Evolutionary conservation across 2,888 invertebrate species (phyloP).

Genomic region (Apodemia duryi): DNA sequence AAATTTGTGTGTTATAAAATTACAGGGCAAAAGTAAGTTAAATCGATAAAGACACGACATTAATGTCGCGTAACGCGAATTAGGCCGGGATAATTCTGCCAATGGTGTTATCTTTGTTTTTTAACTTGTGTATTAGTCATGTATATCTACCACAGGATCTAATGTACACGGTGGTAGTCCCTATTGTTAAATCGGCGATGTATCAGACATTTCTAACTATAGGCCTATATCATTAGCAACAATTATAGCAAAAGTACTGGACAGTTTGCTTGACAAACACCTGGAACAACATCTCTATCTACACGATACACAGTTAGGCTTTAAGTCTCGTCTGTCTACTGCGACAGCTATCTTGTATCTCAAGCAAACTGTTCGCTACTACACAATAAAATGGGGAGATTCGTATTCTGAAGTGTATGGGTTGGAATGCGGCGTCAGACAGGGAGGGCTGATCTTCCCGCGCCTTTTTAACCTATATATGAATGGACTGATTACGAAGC

Average conservation of each 20-base stretch:
- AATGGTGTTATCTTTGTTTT: not conserved
- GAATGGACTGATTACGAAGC: no score
- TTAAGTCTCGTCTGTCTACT: conserved; percentile 22
- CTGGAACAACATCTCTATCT: conserved; percentile 16
- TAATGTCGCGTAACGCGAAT: not conserved
- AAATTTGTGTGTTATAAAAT: no score
- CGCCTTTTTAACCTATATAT: no score
- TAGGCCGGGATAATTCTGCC: not conserved
- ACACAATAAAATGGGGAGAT: not conserved
- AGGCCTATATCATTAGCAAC: conserved; percentile 32
- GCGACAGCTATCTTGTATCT: conserved; percentile 23
- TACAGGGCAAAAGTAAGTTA: no score
- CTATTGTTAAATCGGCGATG: conserved; percentile 29
- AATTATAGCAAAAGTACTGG: conserved; percentile 29
- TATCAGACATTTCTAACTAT: conserved; percentile 27
- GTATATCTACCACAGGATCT: conserved; percentile 21
- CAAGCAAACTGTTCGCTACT: conserved; percentile 25
- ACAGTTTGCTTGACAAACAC: conserved; percentile 26
- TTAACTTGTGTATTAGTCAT: conserved; percentile 18
- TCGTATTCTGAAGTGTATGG: no score
- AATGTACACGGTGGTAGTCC: conserved; percentile 28
- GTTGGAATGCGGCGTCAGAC: no score
- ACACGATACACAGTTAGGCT: conserved; percentile 23
- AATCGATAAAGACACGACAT: no score
- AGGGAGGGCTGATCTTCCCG: no score